Percentiles rank a stretch among this genome's conserved stretches.
Conservation (phyloP, 2,113 vertebrate species). For the Thamnophis sirtalis region DNA sequence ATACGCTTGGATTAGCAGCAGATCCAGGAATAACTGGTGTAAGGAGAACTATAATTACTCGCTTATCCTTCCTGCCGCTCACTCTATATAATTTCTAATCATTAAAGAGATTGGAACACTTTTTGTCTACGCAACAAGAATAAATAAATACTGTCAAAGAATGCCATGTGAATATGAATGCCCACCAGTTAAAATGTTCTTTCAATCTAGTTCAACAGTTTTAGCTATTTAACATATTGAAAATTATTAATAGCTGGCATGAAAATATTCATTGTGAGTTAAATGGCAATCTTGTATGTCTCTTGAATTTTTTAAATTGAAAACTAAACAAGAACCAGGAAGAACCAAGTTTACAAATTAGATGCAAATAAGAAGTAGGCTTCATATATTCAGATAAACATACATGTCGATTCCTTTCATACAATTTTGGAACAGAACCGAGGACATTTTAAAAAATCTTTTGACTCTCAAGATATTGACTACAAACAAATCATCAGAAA, state of each 20-base stretch:
- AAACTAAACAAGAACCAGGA: slow-evolving; percentile 23
- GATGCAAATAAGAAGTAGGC: not conserved
- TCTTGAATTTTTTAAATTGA: slow-evolving; percentile 15
- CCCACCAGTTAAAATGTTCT: not conserved
- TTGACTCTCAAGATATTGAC: slow-evolving; percentile 1
- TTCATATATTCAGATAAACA: not conserved
- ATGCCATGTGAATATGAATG: slow-evolving; percentile 5
- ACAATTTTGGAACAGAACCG: slow-evolving; percentile 16
- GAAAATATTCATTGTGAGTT: slow-evolving; percentile 29
- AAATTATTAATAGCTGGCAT: slow-evolving; percentile 44
- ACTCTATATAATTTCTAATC: not conserved
- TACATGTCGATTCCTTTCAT: not conserved
- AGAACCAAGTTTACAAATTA: not conserved
- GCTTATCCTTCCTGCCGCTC: not conserved
- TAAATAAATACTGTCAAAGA: slow-evolving; percentile 3
- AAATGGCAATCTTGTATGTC: slow-evolving; percentile 41
- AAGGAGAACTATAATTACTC: not conserved
- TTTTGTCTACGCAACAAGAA: not conserved
- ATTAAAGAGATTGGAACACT: slow-evolving; percentile 17
- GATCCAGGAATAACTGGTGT: not conserved
- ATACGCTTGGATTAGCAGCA: not conserved
- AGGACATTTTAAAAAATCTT: not conserved
- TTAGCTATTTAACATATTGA: slow-evolving; percentile 12
- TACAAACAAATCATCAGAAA: slow-evolving; percentile 12
- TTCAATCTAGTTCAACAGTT: not conserved